Conservation (phyloP, 2,888 invertebrate genomes). For the Agrotis segetum region DNA sequence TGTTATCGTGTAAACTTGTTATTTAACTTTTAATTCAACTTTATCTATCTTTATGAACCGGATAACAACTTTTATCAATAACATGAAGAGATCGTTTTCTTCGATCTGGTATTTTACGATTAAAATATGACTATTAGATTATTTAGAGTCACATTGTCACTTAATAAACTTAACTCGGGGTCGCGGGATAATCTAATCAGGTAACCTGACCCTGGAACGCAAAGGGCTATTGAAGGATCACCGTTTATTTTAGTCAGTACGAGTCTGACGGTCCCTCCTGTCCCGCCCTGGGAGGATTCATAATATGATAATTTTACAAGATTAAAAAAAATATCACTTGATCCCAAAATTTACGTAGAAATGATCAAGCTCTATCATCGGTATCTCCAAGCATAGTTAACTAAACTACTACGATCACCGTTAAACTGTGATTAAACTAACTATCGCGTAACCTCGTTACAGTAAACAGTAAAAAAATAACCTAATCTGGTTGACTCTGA, state of each 20-base stretch:
- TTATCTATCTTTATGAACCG: background rate
- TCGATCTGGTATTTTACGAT: slow-evolving; percentile 1
- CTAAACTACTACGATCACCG: slow-evolving; percentile 19
- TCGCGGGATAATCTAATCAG: no score
- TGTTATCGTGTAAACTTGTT: background rate
- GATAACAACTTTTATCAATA: background rate
- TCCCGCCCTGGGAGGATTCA: no score
- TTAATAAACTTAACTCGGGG: slow-evolving; percentile 17
- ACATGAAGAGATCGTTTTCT: background rate
- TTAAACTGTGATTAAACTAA: slow-evolving; percentile 38
- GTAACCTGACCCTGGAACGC: no score
- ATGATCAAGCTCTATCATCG: slow-evolving; percentile 24
- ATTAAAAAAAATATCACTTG: slow-evolving; percentile 19
- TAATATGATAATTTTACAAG: no score
- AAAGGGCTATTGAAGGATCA: no score
- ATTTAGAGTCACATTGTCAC: slow-evolving; percentile 17
- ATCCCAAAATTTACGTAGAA: slow-evolving; percentile 23
- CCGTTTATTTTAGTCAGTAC: no score
- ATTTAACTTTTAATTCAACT: slow-evolving; percentile 1
- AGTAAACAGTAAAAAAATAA: slow-evolving; percentile 72
- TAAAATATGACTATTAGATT: slow-evolving; percentile 31
- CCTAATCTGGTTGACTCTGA: slow-evolving; percentile 74
- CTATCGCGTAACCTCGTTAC: slow-evolving; percentile 56
- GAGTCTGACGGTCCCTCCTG: no score
- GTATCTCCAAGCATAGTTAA: slow-evolving; percentile 7